Conservation (phyloP, 2,888 invertebrate genomes). For the Rhamnusium bicolor region DNA sequence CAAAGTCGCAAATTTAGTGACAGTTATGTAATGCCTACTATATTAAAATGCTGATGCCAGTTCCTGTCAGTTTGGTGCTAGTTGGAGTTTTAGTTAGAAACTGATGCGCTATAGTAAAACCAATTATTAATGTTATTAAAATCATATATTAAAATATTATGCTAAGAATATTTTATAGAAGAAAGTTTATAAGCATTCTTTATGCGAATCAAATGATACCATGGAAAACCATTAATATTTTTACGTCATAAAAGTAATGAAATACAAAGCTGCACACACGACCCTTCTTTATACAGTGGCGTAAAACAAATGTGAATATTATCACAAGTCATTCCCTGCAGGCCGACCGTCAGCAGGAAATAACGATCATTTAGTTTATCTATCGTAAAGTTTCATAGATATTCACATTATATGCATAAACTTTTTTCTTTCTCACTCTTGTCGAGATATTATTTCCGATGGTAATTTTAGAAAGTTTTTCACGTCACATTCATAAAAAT, state of each 20-base stretch:
- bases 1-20: no score
- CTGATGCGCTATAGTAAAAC: no score
- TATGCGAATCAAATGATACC: not conserved
- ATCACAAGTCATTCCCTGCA: slow-evolving; percentile 35
- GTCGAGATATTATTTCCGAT: not conserved
- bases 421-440: slow-evolving; percentile 11
- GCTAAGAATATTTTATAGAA: no score
- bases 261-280: slow-evolving; percentile 20
- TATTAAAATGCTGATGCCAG: no score
- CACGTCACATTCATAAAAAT: not conserved
- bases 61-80: no score
- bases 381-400: slow-evolving; percentile 34
- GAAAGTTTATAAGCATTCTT: no score
- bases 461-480: slow-evolving; percentile 22
- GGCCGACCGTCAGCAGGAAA: slow-evolving; percentile 34
- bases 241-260: slow-evolving; percentile 20
- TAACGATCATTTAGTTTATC: slow-evolving; percentile 38
- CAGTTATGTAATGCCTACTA: no score
- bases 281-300: slow-evolving; percentile 19
- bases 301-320: slow-evolving; percentile 37
- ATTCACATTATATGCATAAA: slow-evolving; percentile 28
- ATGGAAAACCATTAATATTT: slow-evolving; percentile 26
- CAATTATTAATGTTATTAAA: no score
- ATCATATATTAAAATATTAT: no score
- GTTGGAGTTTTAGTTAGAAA: no score